phyloP scores from a whole-genome alignment of 2,888 invertebrate species.

The Drosophila mettleri region DNA sequence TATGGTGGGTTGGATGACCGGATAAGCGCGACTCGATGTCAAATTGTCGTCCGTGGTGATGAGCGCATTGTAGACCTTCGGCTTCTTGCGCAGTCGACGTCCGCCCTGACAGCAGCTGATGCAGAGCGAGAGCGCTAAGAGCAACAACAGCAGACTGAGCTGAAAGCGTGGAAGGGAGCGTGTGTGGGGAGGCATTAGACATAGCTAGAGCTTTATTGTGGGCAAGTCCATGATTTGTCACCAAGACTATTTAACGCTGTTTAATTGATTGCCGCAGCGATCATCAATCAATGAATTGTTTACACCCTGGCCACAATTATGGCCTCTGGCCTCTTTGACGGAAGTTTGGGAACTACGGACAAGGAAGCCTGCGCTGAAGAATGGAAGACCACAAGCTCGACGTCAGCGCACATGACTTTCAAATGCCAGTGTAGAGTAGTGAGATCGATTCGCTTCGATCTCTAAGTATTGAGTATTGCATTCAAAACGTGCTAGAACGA shows the following conservation, averaged over 20 bases:
- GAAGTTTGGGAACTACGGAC: slow-evolving; percentile 60
- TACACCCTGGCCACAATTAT: slow-evolving; percentile 48
- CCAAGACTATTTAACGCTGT: slow-evolving; percentile 54
- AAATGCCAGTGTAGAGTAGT: slow-evolving; percentile 51
- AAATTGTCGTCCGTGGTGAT: slow-evolving; percentile 92
- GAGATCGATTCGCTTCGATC: slow-evolving; percentile 51
- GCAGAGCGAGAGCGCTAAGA: slow-evolving; percentile 56
- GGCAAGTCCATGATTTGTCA: slow-evolving; percentile 52
- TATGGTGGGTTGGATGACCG: slow-evolving; percentile 90
- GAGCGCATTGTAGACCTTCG: slow-evolving; percentile 92
- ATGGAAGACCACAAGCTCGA: slow-evolving; percentile 25
- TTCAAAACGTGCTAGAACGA: slow-evolving; percentile 47
- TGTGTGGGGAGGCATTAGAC: slow-evolving; percentile 6
- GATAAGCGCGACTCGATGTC: slow-evolving; percentile 90
- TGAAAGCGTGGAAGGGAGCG: slow-evolving; percentile 36
- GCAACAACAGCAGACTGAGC: slow-evolving; percentile 59
- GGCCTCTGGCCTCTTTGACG: slow-evolving; percentile 58
- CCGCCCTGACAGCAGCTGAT: slow-evolving; percentile 46
- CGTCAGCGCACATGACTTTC: slow-evolving; percentile 69
- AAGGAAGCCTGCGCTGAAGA: slow-evolving; percentile 50
- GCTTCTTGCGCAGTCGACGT: slow-evolving; percentile 86
- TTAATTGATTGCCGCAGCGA: slow-evolving; percentile 67
- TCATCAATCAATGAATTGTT: slow-evolving; percentile 79
- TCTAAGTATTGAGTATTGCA: slow-evolving; percentile 49
- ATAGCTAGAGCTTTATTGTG: slow-evolving; percentile 1